These are phyloP conservation scores for Lerema accius DNA, from an alignment of 1,140 invertebrate species.

Conservation along the genomic window DNA sequence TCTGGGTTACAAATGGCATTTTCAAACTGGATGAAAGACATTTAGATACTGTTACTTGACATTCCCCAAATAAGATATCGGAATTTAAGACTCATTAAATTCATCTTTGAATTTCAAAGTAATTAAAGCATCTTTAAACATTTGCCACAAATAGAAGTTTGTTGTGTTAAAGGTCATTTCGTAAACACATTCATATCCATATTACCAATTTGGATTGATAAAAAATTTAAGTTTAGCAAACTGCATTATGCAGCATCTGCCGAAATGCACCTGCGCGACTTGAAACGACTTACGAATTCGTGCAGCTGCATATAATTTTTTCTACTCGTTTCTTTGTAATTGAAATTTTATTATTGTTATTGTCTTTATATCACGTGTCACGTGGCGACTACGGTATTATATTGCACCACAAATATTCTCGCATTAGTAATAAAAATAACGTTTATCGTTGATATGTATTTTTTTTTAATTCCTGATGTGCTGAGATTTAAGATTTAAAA, in stretches of 20 bases:
- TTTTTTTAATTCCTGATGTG: too few species aligned
- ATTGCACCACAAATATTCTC: not conserved
- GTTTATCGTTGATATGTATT: too few species aligned
- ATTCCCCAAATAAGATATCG: too few species aligned
- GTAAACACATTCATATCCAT: slow-evolving; percentile 10
- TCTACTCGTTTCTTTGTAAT: slow-evolving; percentile 1
- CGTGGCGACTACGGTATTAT: not conserved
- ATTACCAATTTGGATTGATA: slow-evolving; percentile 8
- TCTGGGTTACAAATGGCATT: too few species aligned
- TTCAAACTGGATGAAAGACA: too few species aligned
- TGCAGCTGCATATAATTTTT: slow-evolving; percentile 17
- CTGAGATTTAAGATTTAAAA: too few species aligned
- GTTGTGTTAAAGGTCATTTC: not conserved
- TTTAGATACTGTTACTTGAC: too few species aligned
- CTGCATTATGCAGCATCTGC: slow-evolving; percentile 22
- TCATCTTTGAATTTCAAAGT: too few species aligned
- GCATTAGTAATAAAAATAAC: too few species aligned
- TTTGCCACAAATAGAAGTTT: not conserved
- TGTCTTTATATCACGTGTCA: too few species aligned
- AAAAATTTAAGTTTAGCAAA: slow-evolving; percentile 1
- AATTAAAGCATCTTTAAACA: not conserved
- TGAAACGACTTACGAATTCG: not conserved
- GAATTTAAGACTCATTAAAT: too few species aligned
- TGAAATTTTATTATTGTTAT: slow-evolving; percentile 7
- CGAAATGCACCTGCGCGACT: slow-evolving; percentile 17